Evolutionary conservation across 2,888 invertebrate species (phyloP), one percentile per base, ranked within the genome.

Genomic region (Monopis laevigella): DNA sequence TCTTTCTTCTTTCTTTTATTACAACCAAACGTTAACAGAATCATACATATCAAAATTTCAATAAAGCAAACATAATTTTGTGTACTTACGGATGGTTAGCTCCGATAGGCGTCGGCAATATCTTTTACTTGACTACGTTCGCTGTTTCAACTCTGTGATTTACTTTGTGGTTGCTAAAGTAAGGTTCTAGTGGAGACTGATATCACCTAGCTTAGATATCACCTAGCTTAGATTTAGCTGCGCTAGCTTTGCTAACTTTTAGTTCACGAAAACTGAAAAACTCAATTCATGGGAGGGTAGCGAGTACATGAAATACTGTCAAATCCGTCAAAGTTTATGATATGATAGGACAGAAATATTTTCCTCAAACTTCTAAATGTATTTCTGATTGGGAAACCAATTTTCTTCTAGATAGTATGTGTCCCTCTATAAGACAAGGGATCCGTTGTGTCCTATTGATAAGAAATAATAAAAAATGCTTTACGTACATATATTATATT

Each of bases 141-240:
- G 80, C 80, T 70, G 59, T 70, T 78, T 71, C 66, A 64, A 71
- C 70, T 74, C 78, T 80, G 80, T 78, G 78, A 80, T 78, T 80
- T 75, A 73, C 67, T 72, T 78, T 78, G 75, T 66, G 73, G 67
- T 73, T 73, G 77, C 75, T 78, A 78, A 77, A 80, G 75, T 80
- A 80, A 78, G 80, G 62, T 73, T 74, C 70, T 78, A 78, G 73
- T 74, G 77, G 80, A 80, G 80, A 80, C 80, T 80, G 80, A 80
- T 77, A 77, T 66, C 70, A 75, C 77, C 66, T 80, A 80, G 77
- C n/a, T n/a, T n/a, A n/a, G n/a, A n/a, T n/a, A 77, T 66, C 70
- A 75, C 77, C 66, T 80, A 80, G 77, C 74, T 74, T 77, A 78
- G 78, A 75, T 78, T 77, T 80, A 80, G 78, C 78, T 65, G 68